Percentiles rank a stretch among this genome's conserved stretches.
Conservation (phyloP, 1,140 invertebrate genomes). For the Drosophila pandora region DNA sequence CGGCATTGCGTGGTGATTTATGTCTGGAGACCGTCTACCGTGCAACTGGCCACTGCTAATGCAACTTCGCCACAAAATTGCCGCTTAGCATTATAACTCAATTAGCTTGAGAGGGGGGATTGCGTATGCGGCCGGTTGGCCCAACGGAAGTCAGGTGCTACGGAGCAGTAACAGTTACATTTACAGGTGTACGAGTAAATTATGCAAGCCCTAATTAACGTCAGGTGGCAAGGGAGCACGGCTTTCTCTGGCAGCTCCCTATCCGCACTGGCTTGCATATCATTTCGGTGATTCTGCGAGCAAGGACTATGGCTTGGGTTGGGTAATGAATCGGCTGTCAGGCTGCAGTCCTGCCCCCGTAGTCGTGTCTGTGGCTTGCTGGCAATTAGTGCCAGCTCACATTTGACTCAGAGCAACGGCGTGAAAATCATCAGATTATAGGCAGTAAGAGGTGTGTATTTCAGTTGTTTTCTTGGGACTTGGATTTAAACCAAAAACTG, state of each 20-base stretch:
- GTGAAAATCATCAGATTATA: constrained; percentile 12
- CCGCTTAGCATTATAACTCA: constrained; percentile 73
- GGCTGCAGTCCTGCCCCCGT: constrained; percentile 28
- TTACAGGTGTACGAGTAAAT: constrained; percentile 58
- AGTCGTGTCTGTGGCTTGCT: constrained; percentile 38
- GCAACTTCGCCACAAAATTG: constrained; percentile 58
- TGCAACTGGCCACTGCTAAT: constrained; percentile 20
- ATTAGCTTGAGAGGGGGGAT: constrained; percentile 48
- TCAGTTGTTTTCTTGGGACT: background rate
- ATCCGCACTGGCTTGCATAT: background rate
- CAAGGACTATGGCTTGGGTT: constrained; percentile 10
- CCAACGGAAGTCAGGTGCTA: constrained; percentile 25
- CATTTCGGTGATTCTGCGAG: constrained; percentile 2
- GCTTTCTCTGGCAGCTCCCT: constrained; percentile 2
- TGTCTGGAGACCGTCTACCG: constrained; percentile 23
- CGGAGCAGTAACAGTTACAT: constrained; percentile 36
- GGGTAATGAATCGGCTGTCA: constrained; percentile 60
- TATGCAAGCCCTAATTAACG: constrained; percentile 68
- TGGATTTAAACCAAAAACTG: background rate
- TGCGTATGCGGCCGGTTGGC: constrained; percentile 54
- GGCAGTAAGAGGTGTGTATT: background rate
- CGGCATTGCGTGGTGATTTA: constrained; percentile 26
- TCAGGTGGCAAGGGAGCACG: constrained; percentile 18
- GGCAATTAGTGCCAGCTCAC: constrained; percentile 39
- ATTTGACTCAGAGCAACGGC: constrained; percentile 24